Base-by-base conservation (phyloP, 1,140 invertebrate species). In the Bombus breviceps region DNA sequence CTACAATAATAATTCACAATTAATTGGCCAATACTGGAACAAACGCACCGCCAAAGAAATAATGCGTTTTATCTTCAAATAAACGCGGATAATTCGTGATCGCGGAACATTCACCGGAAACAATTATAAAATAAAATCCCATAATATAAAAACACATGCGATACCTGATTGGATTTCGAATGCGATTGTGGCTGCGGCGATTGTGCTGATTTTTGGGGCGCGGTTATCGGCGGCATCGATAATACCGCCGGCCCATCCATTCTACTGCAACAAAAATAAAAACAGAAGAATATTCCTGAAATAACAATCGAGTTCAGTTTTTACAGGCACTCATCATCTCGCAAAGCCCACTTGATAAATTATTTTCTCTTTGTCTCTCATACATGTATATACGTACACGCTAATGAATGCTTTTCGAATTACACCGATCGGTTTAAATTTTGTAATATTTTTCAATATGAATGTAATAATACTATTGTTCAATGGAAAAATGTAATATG, bases 91-190 rank as follows among this genome's bases (percentile, higher is more conserved):
- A 37, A 37, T 68, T 22, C 22, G 66, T 10, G 18, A 18, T 68
- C 6, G 13, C 64, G n/a, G 6, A 32, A 34, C 15, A 34, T 59
- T 37, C 15, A 12, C 13, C 13, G 22, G 13, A 18, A 12, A 53
- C 28, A 47, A 34, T 53, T 81, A 71, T 57, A 53, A 68, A 71
- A 72, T 72, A 57, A 53, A 81, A 80, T 53, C 18, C 18, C 37
- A 32, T 66, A 62, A 47, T 47, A 66, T 34, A 47, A 79, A 66
- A 43, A 66, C n/a, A 53, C 74, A 57, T 34, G 43, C 47, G 74
- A 81, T 94, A 95, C 94, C 92, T 94, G 93, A 92, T 94, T 94
- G 53, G 93, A 91, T 92, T 94, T 94, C 32, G 93, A 89, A 74
- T 94, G 93, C 39, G 89, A 90, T 89, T 93, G 93, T 28, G 94